phyloP scores from a whole-genome alignment of 1,140 invertebrate species.

The Drosophila kurseongensis region DNA sequence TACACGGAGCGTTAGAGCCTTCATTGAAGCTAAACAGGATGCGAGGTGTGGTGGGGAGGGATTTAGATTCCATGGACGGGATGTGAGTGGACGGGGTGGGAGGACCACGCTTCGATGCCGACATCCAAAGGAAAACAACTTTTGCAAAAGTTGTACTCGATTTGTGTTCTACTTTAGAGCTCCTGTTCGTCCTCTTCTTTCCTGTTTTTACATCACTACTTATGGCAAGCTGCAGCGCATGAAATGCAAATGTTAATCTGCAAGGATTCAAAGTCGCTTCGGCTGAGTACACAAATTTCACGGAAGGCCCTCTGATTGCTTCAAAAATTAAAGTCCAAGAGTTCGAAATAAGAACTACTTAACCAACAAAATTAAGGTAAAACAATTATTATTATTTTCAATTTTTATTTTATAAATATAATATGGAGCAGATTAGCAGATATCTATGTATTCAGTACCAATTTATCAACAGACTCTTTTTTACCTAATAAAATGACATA shows the following conservation, averaged over 20 bases:
- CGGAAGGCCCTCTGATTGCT: constrained; percentile 22
- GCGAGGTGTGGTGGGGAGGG: neutral
- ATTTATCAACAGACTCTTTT: too few relatives aligned
- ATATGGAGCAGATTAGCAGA: too few relatives aligned
- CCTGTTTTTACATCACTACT: constrained; percentile 19
- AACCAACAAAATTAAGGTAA: neutral
- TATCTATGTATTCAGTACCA: too few relatives aligned
- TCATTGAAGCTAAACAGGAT: constrained; percentile 39
- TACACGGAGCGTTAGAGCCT: constrained; percentile 36
- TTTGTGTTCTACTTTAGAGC: constrained; percentile 33
- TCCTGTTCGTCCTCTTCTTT: constrained; percentile 11
- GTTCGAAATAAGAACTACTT: neutral
- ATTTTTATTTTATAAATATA: too few relatives aligned
- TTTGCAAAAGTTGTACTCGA: constrained; percentile 57
- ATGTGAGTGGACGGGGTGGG: neutral
- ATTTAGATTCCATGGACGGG: neutral
- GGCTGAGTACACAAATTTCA: constrained; percentile 30
- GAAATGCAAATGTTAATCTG: constrained; percentile 40
- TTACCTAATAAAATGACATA: too few relatives aligned
- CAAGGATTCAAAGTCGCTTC: constrained; percentile 24
- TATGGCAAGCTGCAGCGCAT: constrained; percentile 22
- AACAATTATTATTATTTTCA: too few relatives aligned
- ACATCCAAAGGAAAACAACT: constrained; percentile 54
- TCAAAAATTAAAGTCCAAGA: neutral
- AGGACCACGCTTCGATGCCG: constrained; percentile 41